phyloP scores from a whole-genome alignment of 2,113 vertebrate genomes.

The Charadrius vociferus region DNA sequence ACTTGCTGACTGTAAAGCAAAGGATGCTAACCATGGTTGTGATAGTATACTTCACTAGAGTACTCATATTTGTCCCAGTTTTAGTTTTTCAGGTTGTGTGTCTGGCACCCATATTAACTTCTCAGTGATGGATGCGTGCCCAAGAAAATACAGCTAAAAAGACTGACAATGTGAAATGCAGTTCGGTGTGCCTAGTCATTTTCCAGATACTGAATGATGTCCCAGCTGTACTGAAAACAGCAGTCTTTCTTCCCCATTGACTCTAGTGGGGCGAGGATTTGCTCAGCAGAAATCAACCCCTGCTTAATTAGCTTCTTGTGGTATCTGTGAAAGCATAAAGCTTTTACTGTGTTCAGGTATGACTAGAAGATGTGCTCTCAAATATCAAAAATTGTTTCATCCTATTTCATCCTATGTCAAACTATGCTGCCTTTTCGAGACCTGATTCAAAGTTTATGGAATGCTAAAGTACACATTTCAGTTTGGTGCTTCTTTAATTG shows the following conservation, averaged over 20 bases:
- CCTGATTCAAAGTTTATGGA: neutral
- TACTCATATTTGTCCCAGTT: neutral
- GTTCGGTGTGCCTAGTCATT: neutral
- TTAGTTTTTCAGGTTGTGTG: neutral
- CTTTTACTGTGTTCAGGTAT: neutral
- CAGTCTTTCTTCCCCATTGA: neutral
- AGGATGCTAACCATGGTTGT: rapidly evolving
- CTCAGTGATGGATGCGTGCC: neutral
- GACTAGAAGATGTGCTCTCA: neutral
- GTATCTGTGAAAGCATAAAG: neutral
- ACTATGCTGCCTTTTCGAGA: neutral
- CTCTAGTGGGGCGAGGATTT: neutral
- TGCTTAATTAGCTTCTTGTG: neutral
- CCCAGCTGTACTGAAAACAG: neutral
- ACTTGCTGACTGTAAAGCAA: neutral
- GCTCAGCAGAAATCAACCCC: neutral
- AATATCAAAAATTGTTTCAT: neutral
- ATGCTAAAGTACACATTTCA: neutral
- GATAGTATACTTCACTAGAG: neutral
- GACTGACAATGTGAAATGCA: neutral
- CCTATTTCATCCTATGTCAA: neutral
- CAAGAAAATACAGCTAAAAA: neutral
- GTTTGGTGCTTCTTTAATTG: neutral
- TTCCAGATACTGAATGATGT: neutral
- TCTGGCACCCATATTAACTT: neutral